phyloP scores from a whole-genome alignment of 2,113 vertebrate species.

The Dromiciops gliroides region DNA sequence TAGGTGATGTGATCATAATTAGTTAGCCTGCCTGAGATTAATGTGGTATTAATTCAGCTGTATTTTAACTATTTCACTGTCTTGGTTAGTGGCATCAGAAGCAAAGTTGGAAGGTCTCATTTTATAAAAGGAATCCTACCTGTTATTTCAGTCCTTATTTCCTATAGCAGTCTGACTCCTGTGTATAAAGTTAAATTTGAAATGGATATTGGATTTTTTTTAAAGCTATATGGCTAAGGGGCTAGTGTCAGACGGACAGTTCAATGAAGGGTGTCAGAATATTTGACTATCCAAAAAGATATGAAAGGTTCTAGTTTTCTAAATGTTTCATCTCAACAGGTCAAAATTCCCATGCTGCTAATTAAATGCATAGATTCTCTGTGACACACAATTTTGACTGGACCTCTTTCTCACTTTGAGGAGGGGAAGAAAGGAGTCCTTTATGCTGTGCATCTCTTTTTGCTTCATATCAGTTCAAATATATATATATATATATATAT shows the following conservation, averaged over 20 bases:
- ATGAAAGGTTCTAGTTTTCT: constrained; percentile 24
- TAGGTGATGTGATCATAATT: constrained; percentile 60
- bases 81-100: constrained; percentile 23
- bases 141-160: constrained; percentile 32
- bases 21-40: constrained; percentile 48
- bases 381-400: neutral
- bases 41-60: constrained; percentile 23
- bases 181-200: constrained; percentile 20
- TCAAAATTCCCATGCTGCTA: neutral
- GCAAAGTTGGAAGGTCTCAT: neutral
- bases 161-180: constrained; percentile 21
- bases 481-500: no score
- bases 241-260: constrained; percentile 22
- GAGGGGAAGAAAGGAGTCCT: neutral
- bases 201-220: constrained; percentile 3
- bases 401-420: neutral
- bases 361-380: neutral
- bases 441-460: neutral
- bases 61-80: neutral
- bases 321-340: constrained; percentile 12
- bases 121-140: constrained; percentile 20
- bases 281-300: constrained; percentile 26
- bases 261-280: constrained; percentile 27
- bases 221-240: constrained; percentile 26
- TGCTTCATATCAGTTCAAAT: neutral